Evolutionary conservation across 2,113 vertebrate species (phyloP).

Genomic region (Atlantisia rogersi): DNA sequence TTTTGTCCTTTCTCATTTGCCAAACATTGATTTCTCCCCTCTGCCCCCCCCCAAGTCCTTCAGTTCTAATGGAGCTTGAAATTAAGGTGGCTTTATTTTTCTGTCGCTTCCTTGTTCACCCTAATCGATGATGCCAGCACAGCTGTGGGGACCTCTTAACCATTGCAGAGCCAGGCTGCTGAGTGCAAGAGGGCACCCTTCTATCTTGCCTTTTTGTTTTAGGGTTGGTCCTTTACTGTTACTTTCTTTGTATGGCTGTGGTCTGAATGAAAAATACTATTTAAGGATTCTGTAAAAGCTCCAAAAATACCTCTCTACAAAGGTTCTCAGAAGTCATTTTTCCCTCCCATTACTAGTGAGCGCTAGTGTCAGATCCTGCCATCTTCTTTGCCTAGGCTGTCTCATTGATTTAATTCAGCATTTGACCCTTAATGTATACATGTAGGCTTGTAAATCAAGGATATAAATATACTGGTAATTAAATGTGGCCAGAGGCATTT

Average conservation of each 20-base stretch:
- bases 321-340: background rate
- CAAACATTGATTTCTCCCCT: conserved; percentile 56
- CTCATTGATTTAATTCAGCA: background rate
- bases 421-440: background rate
- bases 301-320: background rate
- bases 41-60: conserved; percentile 27
- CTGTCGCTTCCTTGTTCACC: conserved; percentile 41
- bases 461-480: conserved; percentile 6
- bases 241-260: background rate
- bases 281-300: background rate
- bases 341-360: background rate
- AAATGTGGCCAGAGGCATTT: background rate
- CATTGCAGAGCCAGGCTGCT: background rate
- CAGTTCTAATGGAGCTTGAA: conserved; percentile 75
- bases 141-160: conserved; percentile 60
- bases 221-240: background rate
- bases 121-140: conserved; percentile 59
- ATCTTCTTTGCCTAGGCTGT: background rate
- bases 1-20: conserved; percentile 63
- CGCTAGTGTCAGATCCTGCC: background rate
- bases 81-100: conserved; percentile 67
- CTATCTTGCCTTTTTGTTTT: background rate
- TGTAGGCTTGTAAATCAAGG: background rate
- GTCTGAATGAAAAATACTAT: background rate
- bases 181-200: background rate